Evolutionary conservation across 2,797 vertebrate species (phyloP).

Genomic region (Acipenser ruthenus): DNA sequence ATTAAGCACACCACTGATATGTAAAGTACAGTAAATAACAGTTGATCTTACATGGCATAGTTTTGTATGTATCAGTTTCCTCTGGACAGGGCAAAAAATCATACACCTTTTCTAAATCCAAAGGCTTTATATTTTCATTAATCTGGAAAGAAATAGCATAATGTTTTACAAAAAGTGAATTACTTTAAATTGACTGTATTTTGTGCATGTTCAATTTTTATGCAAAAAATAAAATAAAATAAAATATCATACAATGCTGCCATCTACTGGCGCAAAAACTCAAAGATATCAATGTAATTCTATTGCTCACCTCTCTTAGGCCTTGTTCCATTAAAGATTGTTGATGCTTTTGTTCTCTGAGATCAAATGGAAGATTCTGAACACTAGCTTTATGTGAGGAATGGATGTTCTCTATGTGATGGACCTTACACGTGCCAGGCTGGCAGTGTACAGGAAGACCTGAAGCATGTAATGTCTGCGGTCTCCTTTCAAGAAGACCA

Average conservation of each 20-base stretch:
- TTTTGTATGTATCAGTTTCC: constrained; percentile 7
- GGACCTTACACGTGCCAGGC: neutral
- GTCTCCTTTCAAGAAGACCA: neutral
- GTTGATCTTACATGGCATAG: constrained; percentile 12
- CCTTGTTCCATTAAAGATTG: constrained; percentile 21
- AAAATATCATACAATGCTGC: neutral
- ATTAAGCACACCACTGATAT: too few relatives aligned
- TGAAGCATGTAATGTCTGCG: neutral
- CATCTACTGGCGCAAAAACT: neutral
- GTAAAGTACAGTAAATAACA: neutral
- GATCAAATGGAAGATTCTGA: neutral
- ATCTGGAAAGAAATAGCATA: constrained; percentile 21
- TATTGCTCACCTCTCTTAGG: constrained; percentile 30
- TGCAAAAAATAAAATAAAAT: too few relatives aligned
- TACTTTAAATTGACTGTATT: too few relatives aligned
- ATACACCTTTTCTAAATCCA: constrained; percentile 30
- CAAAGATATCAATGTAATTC: neutral
- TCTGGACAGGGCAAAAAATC: constrained; percentile 25
- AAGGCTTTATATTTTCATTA: constrained; percentile 25
- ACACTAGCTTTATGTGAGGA: too few relatives aligned
- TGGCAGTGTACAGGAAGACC: neutral
- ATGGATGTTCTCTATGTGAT: too few relatives aligned
- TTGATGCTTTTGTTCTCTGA: constrained; percentile 1
- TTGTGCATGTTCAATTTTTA: too few relatives aligned
- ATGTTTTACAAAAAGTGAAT: too few relatives aligned